phyloP scores from a whole-genome alignment of 2,888 invertebrate species.

The Alcis repandata region DNA sequence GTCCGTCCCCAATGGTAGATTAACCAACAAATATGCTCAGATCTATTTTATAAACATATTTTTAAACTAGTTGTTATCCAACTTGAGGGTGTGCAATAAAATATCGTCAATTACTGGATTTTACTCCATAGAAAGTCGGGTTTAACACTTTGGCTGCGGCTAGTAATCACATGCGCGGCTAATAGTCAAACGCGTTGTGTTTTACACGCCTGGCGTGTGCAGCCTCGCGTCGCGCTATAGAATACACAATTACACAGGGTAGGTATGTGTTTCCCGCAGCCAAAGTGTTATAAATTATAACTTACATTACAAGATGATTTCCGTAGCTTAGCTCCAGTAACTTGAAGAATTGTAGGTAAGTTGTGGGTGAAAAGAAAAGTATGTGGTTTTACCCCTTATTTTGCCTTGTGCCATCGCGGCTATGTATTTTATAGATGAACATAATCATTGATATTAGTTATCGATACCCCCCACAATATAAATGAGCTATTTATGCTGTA shows the following conservation, averaged over 20 bases:
- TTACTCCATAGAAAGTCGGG: neutral
- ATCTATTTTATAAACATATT: neutral
- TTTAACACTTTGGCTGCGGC: too few species aligned
- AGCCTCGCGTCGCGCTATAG: too few species aligned
- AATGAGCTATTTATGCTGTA: constrained; percentile 2
- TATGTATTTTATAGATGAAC: neutral
- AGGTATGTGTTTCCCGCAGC: too few species aligned
- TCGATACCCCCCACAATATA: neutral
- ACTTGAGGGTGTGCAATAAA: constrained; percentile 8
- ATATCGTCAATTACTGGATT: neutral
- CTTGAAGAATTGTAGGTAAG: neutral
- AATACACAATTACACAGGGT: too few species aligned
- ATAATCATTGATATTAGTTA: constrained; percentile 1
- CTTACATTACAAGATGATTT: neutral
- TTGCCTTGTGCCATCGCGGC: neutral
- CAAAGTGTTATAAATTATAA: neutral
- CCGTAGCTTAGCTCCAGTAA: neutral
- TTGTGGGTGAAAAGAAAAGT: neutral
- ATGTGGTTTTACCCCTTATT: neutral
- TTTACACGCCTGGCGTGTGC: too few species aligned
- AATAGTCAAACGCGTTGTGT: too few species aligned
- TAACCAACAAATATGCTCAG: constrained; percentile 3
- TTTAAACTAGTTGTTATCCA: neutral
- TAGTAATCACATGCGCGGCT: too few species aligned
- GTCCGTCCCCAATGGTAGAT: constrained; percentile 10